Evolutionary conservation across 2,888 invertebrate genomes (phyloP).

Genomic region (Onthophagus sagittarius): DNA sequence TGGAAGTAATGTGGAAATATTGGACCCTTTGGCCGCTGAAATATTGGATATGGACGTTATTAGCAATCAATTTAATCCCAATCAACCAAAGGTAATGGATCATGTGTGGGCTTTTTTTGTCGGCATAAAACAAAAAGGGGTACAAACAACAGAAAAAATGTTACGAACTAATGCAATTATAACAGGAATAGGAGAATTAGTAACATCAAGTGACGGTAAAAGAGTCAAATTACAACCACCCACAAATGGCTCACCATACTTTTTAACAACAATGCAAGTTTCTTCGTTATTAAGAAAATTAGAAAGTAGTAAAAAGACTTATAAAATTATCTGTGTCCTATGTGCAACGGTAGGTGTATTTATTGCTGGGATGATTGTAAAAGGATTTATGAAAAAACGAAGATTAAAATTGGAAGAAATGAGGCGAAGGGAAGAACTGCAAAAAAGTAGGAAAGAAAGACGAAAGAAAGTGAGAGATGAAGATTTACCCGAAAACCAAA

Average conservation of each 20-base stretch:
- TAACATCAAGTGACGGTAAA: slow-evolving; percentile 56
- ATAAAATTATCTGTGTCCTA: slow-evolving; percentile 55
- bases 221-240: slow-evolving; percentile 71
- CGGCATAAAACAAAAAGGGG: slow-evolving; percentile 76
- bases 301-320: slow-evolving; percentile 65
- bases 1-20: slow-evolving; percentile 66
- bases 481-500: slow-evolving; percentile 60
- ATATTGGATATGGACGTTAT: slow-evolving; percentile 76
- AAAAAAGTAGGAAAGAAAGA: slow-evolving; percentile 62
- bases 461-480: slow-evolving; percentile 62
- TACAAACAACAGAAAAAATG: slow-evolving; percentile 86
- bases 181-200: slow-evolving; percentile 75
- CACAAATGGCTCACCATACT: slow-evolving; percentile 64
- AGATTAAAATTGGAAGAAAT: slow-evolving; percentile 57
- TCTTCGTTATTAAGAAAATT: slow-evolving; percentile 70
- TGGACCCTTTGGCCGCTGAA: slow-evolving; percentile 72
- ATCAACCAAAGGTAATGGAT: slow-evolving; percentile 70
- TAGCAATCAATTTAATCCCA: slow-evolving; percentile 78
- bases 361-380: slow-evolving; percentile 50
- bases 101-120: slow-evolving; percentile 83
- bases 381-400: slow-evolving; percentile 51
- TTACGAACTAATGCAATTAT: slow-evolving; percentile 76
- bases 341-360: slow-evolving; percentile 56
- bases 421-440: slow-evolving; percentile 58
- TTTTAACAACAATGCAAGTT: slow-evolving; percentile 75